phyloP scores from a whole-genome alignment of 2,797 vertebrate species.

The Nasua narica region DNA sequence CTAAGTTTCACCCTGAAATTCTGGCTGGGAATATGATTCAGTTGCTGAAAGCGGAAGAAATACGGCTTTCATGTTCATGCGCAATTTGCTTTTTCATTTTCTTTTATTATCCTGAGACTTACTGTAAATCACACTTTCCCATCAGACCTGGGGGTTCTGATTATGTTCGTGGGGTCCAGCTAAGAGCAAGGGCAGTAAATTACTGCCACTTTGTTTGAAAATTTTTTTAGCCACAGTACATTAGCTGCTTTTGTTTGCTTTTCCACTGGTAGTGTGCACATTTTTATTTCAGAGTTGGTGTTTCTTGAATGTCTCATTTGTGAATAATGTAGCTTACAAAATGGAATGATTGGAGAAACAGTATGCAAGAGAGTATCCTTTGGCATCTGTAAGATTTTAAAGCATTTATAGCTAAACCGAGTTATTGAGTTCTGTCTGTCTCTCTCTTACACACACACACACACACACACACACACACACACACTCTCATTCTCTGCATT shows the following conservation, averaged over 20 bases:
- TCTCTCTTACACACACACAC: neutral
- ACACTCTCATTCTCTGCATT: neutral
- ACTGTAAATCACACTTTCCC: constrained; percentile 81
- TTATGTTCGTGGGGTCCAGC: constrained; percentile 82
- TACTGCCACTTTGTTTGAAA: constrained; percentile 84
- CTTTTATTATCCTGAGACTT: constrained; percentile 81
- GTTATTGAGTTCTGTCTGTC: neutral
- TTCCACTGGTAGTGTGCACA: constrained; percentile 77
- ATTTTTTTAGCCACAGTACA: constrained; percentile 88
- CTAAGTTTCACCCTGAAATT: constrained; percentile 80
- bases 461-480: neutral
- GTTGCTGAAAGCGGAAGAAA: constrained; percentile 82
- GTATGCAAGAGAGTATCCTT: constrained; percentile 5
- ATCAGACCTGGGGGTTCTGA: constrained; percentile 75
- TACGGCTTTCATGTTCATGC: constrained; percentile 82
- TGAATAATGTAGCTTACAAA: constrained; percentile 83
- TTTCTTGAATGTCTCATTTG: constrained; percentile 83
- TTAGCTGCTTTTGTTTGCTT: constrained; percentile 88
- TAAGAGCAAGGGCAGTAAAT: constrained; percentile 83
- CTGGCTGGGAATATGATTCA: constrained; percentile 76
- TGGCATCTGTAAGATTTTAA: constrained; percentile 24
- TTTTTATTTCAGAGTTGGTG: constrained; percentile 83
- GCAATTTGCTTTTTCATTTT: constrained; percentile 84
- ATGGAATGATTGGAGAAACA: constrained; percentile 72
- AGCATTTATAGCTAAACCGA: neutral